Percentiles rank a stretch among this genome's conserved stretches.
These are phyloP conservation scores for Hemicordylus capensis DNA, from an alignment of 2,113 vertebrate genomes.

Conservation along the genomic window DNA sequence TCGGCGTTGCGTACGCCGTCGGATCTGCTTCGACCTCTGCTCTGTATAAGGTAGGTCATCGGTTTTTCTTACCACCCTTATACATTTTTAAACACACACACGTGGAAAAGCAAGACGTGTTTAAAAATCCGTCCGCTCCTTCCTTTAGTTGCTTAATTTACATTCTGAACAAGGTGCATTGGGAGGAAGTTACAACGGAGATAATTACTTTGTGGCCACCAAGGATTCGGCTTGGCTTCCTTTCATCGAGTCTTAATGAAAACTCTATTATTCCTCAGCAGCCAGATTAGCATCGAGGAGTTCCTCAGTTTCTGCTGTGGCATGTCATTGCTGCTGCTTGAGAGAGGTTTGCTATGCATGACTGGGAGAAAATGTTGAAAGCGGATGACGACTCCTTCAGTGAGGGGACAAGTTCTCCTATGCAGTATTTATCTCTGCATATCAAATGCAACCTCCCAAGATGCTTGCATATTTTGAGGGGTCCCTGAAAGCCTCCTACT, in stretches of 20 bases:
- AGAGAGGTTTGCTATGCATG: accelerated
- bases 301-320: background rate
- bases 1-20: slow-evolving; percentile 94
- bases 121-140: background rate
- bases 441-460: background rate
- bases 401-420: background rate
- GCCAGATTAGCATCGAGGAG: background rate
- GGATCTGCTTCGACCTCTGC: slow-evolving; percentile 97
- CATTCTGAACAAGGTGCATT: background rate
- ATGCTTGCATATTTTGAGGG: background rate
- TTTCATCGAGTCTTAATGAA: slow-evolving; percentile 45
- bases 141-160: background rate
- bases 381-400: background rate
- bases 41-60: slow-evolving; percentile 87
- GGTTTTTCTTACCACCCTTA: background rate
- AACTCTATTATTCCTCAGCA: background rate
- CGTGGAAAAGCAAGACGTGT: background rate
- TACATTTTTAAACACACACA: background rate
- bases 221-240: slow-evolving; percentile 14
- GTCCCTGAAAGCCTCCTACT: background rate
- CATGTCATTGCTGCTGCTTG: background rate
- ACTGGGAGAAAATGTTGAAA: background rate
- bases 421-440: background rate
- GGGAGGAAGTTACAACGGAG: background rate
- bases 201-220: slow-evolving; percentile 36